phyloP scores from a whole-genome alignment of 2,797 vertebrate species.

The Trichosurus vulpecula region DNA sequence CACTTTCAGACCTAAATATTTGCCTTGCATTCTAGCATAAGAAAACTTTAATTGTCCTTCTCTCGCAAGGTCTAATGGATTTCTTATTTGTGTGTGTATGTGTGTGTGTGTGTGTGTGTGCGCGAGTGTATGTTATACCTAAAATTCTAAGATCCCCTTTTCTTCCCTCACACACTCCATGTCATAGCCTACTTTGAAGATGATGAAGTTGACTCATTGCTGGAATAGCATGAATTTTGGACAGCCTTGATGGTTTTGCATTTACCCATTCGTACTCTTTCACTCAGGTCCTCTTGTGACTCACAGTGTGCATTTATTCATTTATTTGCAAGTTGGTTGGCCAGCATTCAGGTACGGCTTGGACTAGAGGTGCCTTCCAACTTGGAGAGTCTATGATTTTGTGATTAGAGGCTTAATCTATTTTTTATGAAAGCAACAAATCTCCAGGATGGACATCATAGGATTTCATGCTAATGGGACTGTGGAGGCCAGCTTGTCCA shows the following conservation, averaged over 20 bases:
- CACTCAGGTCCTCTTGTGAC: not conserved
- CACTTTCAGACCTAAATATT: conserved; percentile 34
- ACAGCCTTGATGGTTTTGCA: not conserved
- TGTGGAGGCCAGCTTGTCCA: not conserved
- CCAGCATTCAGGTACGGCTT: not conserved
- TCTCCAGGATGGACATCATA: not conserved
- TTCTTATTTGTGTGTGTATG: not conserved
- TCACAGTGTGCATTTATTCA: not conserved
- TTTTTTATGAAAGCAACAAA: not conserved
- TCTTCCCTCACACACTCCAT: not conserved
- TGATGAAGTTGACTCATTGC: not conserved
- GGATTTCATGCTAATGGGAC: not conserved
- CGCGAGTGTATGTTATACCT: not conserved
- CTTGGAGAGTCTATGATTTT: not conserved
- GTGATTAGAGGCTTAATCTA: not conserved
- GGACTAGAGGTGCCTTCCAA: not conserved
- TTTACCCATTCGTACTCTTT: not conserved
- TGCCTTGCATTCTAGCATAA: conserved; percentile 21
- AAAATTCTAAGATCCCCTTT: not conserved
- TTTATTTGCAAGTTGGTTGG: not conserved
- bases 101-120: too few relatives aligned
- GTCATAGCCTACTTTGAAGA: not conserved
- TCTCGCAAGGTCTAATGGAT: not conserved
- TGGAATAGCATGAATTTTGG: not conserved
- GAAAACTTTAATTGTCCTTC: conserved; percentile 2